Evolutionary conservation across 2,797 vertebrate genomes (phyloP).

Genomic region (Chiloscyllium punctatum): DNA sequence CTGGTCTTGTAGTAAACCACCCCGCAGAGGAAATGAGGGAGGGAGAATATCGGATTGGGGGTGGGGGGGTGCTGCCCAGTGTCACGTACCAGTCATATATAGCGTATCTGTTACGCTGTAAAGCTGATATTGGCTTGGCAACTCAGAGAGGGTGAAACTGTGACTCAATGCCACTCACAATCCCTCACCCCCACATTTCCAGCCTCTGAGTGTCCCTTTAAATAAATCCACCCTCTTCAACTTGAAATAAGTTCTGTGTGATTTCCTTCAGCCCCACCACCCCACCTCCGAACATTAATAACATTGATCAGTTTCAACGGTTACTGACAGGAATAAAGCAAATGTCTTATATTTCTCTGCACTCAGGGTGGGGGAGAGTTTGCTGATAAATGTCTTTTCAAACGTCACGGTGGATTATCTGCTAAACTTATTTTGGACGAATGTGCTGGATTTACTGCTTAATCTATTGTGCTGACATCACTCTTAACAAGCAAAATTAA

Average conservation of each 20-base stretch:
- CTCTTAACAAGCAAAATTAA: slow-evolving; percentile 71
- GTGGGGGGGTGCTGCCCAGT: too few species aligned
- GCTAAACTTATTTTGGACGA: slow-evolving; percentile 78
- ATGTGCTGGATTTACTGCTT: slow-evolving; percentile 79
- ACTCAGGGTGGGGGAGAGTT: slow-evolving; percentile 69
- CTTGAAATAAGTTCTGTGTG: slow-evolving; percentile 55
- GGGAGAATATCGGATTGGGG: neutral
- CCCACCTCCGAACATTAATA: slow-evolving; percentile 58
- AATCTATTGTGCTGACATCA: slow-evolving; percentile 79
- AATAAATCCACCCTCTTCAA: slow-evolving; percentile 45
- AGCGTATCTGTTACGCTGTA: neutral
- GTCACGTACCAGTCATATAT: neutral
- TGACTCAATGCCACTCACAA: too few species aligned
- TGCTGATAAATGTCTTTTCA: slow-evolving; percentile 81
- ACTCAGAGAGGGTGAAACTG: neutral
- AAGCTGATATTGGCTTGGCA: neutral
- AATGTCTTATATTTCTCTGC: neutral
- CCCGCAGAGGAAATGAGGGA: neutral
- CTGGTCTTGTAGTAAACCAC: neutral
- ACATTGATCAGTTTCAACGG: slow-evolving; percentile 77
- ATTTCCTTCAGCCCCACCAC: slow-evolving; percentile 46
- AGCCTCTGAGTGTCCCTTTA: slow-evolving; percentile 52
- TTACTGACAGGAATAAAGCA: slow-evolving; percentile 60
- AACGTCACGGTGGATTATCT: slow-evolving; percentile 81
- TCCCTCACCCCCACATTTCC: neutral